Evolutionary conservation across 2,113 vertebrate genomes (phyloP), one percentile per base, ranked within the genome.

Genomic region (Megatriorchis doriae): DNA sequence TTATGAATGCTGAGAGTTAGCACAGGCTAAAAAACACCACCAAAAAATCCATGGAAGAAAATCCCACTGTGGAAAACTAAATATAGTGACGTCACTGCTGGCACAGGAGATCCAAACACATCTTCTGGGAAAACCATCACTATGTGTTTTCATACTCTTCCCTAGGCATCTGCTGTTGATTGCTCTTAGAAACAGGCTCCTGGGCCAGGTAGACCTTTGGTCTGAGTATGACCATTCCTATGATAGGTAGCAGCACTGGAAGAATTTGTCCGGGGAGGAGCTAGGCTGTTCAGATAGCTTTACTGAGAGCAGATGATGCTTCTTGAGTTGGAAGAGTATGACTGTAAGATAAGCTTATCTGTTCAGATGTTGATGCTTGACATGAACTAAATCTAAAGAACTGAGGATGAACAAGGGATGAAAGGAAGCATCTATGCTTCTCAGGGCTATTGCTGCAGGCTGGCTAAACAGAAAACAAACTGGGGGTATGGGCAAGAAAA

Each of bases 161-260:
- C 71, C 8, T 14, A 13, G 45, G 34, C 22, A 55, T 77, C 45
- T 89, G 26, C 36, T 81, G 42, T 42, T 84, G 72, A 29, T 63
- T 38, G 6, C 18, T 89, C 20, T 23, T 13, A 8, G 81, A 89
- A 34, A 19, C 11, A 27, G 43, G 19, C 52, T 91, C 11, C n/a
- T 80, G 72, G n/a, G 36, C 25, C 63, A 67, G 55, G 36, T 18
- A 71, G 59, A 38, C 7, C 34, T 94, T 83, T 94, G 31, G 17
- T 36, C 53, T 58, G 67, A 58, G 27, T 4, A 26, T 45, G 45
- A 58, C 67, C 36, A 26, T 80, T 91, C 50, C 50, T 32, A 19
- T 0, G 0, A 36, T 23, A 38, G 3, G 18, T 26, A 66, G 19
- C 62, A 88, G 32, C 73, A 43, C 47, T 68, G 56, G 16, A 63